These are phyloP conservation scores for Zosterops pallidus DNA, from an alignment of 2,113 vertebrate genomes.

Conservation along the genomic window DNA sequence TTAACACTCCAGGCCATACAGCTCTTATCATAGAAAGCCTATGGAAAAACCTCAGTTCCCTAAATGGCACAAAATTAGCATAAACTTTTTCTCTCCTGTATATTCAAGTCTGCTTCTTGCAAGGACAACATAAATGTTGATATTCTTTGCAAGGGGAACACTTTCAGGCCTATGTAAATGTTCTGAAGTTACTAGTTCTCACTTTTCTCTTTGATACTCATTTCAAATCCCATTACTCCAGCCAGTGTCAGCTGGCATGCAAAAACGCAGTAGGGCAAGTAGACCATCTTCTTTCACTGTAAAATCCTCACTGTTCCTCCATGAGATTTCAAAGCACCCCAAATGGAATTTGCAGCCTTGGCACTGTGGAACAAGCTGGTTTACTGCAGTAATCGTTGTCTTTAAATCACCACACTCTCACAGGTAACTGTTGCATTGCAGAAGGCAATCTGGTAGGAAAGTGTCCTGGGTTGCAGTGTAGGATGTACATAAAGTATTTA, in stretches of 20 bases:
- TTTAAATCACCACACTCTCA: background rate
- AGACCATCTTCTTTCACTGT: background rate
- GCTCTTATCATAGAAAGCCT: background rate
- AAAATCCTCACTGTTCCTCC: background rate
- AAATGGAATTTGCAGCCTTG: background rate
- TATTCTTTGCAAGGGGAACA: background rate
- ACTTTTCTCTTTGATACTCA: background rate
- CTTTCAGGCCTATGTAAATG: background rate
- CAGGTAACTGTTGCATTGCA: rapidly evolving
- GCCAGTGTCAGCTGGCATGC: background rate
- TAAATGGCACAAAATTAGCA: background rate
- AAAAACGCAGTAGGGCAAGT: background rate
- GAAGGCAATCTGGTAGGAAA: background rate
- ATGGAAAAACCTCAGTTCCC: background rate
- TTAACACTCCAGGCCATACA: background rate
- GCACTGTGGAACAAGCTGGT: background rate
- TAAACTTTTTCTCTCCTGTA: background rate
- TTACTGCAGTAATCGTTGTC: background rate
- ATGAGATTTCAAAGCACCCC: background rate
- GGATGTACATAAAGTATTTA: no score
- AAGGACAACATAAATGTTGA: background rate
- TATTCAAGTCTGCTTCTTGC: background rate
- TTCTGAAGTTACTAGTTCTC: background rate
- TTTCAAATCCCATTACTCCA: background rate
- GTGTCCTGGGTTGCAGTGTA: no score